Evolutionary conservation across 2,888 invertebrate species (phyloP), one percentile per base, ranked within the genome.

Genomic region (Drosophila fungiperda): DNA sequence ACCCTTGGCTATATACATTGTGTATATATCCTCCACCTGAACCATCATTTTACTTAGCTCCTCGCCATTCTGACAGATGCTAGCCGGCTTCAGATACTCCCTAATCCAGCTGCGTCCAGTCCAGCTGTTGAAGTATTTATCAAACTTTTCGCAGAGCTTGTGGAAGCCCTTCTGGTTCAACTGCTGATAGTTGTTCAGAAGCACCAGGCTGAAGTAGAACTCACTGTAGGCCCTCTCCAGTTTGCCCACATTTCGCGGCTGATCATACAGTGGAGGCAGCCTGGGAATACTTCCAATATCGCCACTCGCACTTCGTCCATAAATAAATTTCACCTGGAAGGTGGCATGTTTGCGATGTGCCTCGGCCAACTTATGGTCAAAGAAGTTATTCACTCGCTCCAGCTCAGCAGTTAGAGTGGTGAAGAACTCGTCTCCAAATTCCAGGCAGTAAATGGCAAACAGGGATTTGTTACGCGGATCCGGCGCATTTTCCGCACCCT

Each of bases 71-170:
- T 38, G 11, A 7, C 17, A 71, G 1, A 82, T 57, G 0, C 33
- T 17, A 0, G 64, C 57, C 1, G 3, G 2, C 2, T 98, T 98
- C 32, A 99, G 98, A 89, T 97, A 95, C 80, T 96, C 96, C 42
- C 96, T 95, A 63, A 98, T 94, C 98, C 99, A 99, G 94, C 96
- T 96, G 12, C 96, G 95, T 0, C 99, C 99, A 80, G 95, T 94
- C 77, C 96, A 96, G 60, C 96, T 96, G 67, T 95, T 95, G 90
- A 98, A 26, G n/a, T 66, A 32, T 95, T 99, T 99, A 93, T 99
- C 99, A 92, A 98, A 98, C 93, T 99, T 99, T 93, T 99, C 99
- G 77, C 99, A 95, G 90, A 99, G 99, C 94, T 99, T 99, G 70
- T 98, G 95, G 94, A 99, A 99, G 7, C 99, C 99, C 1, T 98